Base-by-base conservation (phyloP, 2,888 invertebrate genomes). In the Scaptomyza polygonia region DNA sequence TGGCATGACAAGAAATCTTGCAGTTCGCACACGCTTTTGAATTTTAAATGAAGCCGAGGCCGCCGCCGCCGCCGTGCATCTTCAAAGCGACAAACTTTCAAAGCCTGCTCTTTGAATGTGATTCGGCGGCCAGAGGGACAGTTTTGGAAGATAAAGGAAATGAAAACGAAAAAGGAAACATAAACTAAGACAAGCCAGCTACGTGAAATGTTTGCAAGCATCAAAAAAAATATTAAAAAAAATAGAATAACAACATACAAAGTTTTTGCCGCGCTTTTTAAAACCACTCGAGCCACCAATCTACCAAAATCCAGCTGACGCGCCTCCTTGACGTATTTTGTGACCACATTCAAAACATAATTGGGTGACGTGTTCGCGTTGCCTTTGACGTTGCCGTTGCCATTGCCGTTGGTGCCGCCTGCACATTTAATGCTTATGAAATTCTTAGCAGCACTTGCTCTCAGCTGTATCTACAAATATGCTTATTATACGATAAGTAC, bases 11-110 rank as follows among this genome's bases (percentile, higher is more conserved):
- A 58, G 67, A 32, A 88, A 84, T 88, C 89, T 88, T 86, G 77
- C 79, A 73, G 83, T 64, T 70, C 58, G 79, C 65, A 72, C 79
- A 88, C 88, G 67, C 83, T 69, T 67, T 82, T 88, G 84, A 88
- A 84, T 88, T 88, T 88, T 82, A 88, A 83, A 88, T 88, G 86
- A 82, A 87, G 76, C 53, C 53, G 83, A 86, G 78, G 73, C 57
- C 53, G 45, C 59, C 58, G 42, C 45, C 55, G 42, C 55, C 56
- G 48, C 49, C 14, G 36, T 34, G 14, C 36, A 39, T 63, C 61
- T 43, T 55, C 57, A 48, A 25, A 39, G 16, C 39, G 9, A 42
- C 44, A 32, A 40, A 49, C 25, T 51, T 53, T 49, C 44, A 55
- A 56, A 56, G 30, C 40, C 12, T 27, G 32, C 18, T 34, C 59